phyloP scores from a whole-genome alignment of 2,113 vertebrate species.

The Physeter macrocephalus region DNA sequence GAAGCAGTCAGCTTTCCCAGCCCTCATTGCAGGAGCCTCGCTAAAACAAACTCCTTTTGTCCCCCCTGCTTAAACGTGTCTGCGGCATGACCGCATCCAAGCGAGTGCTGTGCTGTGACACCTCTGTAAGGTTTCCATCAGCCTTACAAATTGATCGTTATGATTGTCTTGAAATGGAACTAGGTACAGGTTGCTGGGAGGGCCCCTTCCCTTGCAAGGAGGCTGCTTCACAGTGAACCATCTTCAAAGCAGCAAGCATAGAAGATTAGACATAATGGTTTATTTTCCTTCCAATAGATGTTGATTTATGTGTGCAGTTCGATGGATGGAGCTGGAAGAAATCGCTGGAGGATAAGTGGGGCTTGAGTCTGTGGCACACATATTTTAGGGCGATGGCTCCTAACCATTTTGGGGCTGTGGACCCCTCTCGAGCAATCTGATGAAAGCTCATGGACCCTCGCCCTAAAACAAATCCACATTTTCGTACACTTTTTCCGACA shows the following conservation, averaged over 20 bases:
- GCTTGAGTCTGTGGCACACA: neutral
- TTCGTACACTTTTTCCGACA: neutral
- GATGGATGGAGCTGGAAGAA: neutral
- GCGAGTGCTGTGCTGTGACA: conserved; percentile 27
- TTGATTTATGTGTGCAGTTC: conserved; percentile 57
- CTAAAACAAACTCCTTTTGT: neutral
- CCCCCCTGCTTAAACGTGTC: neutral
- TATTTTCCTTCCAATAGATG: conserved; percentile 21
- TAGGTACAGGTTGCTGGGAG: neutral
- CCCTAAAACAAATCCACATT: neutral
- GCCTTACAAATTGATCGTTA: conserved; percentile 57
- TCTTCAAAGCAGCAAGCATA: conserved; percentile 33
- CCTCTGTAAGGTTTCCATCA: conserved; percentile 22
- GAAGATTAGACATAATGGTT: conserved; percentile 34
- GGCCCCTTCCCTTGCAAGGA: neutral
- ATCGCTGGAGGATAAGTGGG: conserved; percentile 15
- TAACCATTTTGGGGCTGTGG: neutral
- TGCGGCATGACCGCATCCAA: neutral
- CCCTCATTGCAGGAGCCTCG: neutral
- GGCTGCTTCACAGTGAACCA: neutral
- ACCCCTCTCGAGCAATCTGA: neutral
- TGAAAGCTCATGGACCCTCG: neutral
- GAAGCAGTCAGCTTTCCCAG: conserved; percentile 12
- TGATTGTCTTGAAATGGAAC: conserved; percentile 56
- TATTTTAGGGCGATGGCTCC: neutral